Percentiles rank a stretch among this genome's conserved stretches.
These are phyloP conservation scores for Choristoneura rosaceana DNA, from an alignment of 2,888 invertebrate genomes.

Conservation along the genomic window DNA sequence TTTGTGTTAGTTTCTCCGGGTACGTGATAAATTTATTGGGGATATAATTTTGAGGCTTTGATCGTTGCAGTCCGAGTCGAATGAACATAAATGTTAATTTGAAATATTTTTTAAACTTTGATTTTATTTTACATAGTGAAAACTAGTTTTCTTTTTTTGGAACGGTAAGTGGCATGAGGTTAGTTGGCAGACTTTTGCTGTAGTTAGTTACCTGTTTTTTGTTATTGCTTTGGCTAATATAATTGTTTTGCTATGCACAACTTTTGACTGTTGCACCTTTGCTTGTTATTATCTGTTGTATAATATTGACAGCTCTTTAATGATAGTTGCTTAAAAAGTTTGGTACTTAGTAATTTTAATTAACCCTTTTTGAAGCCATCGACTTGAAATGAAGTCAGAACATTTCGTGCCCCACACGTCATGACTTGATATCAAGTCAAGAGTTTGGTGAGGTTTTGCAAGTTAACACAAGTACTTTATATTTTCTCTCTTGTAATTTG, in stretches of 20 bases:
- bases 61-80: background rate
- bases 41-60: no score
- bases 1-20: no score
- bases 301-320: background rate
- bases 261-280: background rate
- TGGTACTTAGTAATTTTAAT: no score
- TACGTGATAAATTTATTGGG: background rate
- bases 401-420: no score
- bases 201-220: background rate
- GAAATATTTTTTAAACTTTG: background rate
- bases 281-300: background rate
- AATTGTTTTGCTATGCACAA: background rate
- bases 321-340: no score
- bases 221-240: background rate
- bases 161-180: slow-evolving; percentile 7
- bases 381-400: no score
- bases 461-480: no score
- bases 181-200: background rate
- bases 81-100: background rate
- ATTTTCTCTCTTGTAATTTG: no score
- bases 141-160: slow-evolving; percentile 1
- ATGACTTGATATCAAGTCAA: no score
- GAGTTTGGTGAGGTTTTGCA: no score
- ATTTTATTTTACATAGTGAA: background rate
- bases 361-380: no score